Base-by-base conservation (phyloP, 53 echinoderm and acorn worm genomes). In the Crossaster papposus region DNA sequence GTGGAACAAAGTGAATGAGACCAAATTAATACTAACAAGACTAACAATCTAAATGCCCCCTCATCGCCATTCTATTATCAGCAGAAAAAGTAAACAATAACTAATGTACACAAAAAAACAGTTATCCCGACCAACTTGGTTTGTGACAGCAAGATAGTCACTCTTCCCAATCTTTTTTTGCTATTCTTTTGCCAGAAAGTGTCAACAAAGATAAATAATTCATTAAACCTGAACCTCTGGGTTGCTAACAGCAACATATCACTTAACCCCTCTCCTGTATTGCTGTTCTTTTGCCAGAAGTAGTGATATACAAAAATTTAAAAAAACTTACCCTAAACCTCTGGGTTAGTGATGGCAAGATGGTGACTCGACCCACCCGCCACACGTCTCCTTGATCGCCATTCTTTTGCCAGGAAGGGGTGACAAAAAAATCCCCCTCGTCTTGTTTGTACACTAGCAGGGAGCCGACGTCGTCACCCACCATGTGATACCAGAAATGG, bases 401-500 rank as follows among this genome's bases (percentile, higher is more conserved):
- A 30, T 78, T 62, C 83, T 92, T 93, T 65, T 83, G 81, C 97
- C 97, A 97, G 68, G 86, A 89, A 14, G 97, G 93, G 12, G 85
- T 86, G 28, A 94, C 95, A 84, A 97, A 97, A 37, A 72, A 78
- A 77, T 97, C 97, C 0, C 91, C 95, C 37, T 94, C 95, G 33
- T 94, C 94, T 83, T 94, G 91, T 65, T 91, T 91, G 83, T 94
- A 97, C 26, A 97, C 95, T 8, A 88, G 84, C 63, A 97, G 81
- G 23, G 79, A 72, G 6, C 97, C 95, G 5, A 91, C 83, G 70
- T 93, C 81, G 17, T 83, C 72, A 0, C 97, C 95, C 30, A 81
- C 87, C 90, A 97, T 77, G 92, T 95, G 94, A 81, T 94, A 97
- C 85, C 91, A 97, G 95, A 97, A 97, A 0, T n/a, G 90, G 1